Percentiles rank a stretch among this genome's conserved stretches.
phyloP scores from a whole-genome alignment of 1,140 invertebrate species.

The Leucophenga varia region DNA sequence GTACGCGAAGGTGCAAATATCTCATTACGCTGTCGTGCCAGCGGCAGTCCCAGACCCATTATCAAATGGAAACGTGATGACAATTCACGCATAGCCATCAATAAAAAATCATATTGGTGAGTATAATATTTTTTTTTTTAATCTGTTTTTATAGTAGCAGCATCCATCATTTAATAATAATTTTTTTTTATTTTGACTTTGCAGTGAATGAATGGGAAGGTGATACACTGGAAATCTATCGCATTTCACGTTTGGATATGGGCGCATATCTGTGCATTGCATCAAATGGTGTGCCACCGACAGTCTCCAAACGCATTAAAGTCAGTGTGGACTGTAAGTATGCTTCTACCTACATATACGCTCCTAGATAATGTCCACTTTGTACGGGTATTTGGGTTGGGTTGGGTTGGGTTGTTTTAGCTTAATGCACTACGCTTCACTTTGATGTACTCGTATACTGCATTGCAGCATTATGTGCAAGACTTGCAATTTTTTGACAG shows the following conservation, averaged over 20 bases:
- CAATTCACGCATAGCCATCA: slow-evolving; percentile 78
- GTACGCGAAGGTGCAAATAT: slow-evolving; percentile 90
- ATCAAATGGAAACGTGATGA: slow-evolving; percentile 92
- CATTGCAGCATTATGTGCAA: too few species aligned
- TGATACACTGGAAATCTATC: slow-evolving; percentile 77
- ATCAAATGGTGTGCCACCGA: slow-evolving; percentile 72
- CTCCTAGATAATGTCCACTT: too few species aligned
- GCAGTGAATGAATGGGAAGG: slow-evolving; percentile 81
- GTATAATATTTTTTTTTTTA: slow-evolving; percentile 7
- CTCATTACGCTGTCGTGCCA: slow-evolving; percentile 81
- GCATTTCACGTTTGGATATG: slow-evolving; percentile 87
- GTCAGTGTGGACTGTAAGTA: slow-evolving; percentile 93
- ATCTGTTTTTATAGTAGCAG: background rate
- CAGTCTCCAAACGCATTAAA: slow-evolving; percentile 88
- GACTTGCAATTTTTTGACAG: too few species aligned
- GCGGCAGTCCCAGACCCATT: slow-evolving; percentile 82
- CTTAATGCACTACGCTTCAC: too few species aligned
- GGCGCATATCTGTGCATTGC: slow-evolving; percentile 84
- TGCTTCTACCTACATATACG: too few species aligned
- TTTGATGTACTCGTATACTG: too few species aligned
- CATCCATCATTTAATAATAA: slow-evolving; percentile 44
- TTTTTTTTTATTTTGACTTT: slow-evolving; percentile 21
- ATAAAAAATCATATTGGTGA: slow-evolving; percentile 78
- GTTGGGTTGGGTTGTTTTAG: background rate
- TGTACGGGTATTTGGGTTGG: background rate